These are phyloP conservation scores for Sarcophaga subvicina DNA, from an alignment of 2,888 invertebrate genomes.

Conservation along the genomic window DNA sequence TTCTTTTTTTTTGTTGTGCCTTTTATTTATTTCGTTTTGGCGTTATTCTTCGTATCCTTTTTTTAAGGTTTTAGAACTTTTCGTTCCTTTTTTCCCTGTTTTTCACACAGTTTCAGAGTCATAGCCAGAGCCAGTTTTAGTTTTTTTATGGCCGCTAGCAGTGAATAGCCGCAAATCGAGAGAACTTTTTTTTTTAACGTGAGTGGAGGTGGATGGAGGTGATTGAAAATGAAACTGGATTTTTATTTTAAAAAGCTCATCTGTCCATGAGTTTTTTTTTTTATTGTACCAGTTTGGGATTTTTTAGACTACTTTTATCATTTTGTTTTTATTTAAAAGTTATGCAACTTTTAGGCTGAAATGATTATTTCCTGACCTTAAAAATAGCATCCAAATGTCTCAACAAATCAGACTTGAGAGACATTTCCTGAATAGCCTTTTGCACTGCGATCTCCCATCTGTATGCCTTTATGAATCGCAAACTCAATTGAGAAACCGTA, in stretches of 20 bases:
- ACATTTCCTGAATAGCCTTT: too few relatives aligned
- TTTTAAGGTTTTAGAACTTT: conserved; percentile 42
- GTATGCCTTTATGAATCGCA: too few relatives aligned
- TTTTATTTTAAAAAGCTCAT: conserved; percentile 31
- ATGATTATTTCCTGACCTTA: too few relatives aligned
- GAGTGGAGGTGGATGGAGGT: background rate
- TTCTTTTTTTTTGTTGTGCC: conserved; percentile 4
- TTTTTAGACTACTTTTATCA: conserved; percentile 15
- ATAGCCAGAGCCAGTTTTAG: background rate
- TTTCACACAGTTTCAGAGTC: conserved; percentile 5
- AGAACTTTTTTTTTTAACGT: too few relatives aligned
- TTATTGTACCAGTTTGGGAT: conserved; percentile 43
- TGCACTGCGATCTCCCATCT: too few relatives aligned
- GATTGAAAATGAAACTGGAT: conserved; percentile 63
- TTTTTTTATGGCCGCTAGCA: background rate
- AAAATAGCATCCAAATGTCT: too few relatives aligned
- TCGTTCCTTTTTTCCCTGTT: conserved; percentile 20
- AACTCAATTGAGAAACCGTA: too few relatives aligned
- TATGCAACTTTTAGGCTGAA: conserved; percentile 13
- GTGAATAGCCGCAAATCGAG: background rate
- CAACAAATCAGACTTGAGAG: too few relatives aligned
- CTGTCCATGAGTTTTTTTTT: conserved; percentile 12
- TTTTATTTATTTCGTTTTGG: conserved; percentile 39
- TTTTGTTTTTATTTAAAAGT: conserved; percentile 21
- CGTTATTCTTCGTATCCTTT: conserved; percentile 6